Evolutionary conservation across 2,113 vertebrate genomes (phyloP).

Genomic region (Apteryx owenii): DNA sequence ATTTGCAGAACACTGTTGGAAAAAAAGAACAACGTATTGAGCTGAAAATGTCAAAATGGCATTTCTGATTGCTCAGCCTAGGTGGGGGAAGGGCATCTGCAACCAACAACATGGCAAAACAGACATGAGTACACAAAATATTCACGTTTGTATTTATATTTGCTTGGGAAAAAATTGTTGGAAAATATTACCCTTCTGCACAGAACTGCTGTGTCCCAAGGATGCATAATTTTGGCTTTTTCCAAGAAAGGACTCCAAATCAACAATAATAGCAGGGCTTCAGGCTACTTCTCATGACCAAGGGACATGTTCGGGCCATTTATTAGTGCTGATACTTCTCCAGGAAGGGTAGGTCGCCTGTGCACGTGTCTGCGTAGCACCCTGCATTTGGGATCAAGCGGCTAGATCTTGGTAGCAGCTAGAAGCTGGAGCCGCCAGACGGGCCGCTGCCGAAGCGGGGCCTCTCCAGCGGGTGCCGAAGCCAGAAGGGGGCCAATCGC

Average conservation of each 20-base stretch:
- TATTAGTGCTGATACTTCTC: neutral
- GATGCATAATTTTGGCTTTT: neutral
- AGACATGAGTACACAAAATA: neutral
- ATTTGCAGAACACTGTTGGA: rapidly evolving
- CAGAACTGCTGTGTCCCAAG: neutral
- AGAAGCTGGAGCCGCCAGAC: too few species aligned
- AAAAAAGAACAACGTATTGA: neutral
- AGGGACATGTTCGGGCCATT: neutral
- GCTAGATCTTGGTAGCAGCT: too few species aligned
- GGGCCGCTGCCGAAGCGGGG: neutral
- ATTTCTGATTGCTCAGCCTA: neutral
- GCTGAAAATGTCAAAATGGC: neutral
- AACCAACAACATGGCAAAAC: neutral
- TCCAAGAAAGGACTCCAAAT: neutral
- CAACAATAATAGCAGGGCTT: neutral
- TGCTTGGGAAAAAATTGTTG: neutral
- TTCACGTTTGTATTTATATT: neutral
- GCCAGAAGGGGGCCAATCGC: too few species aligned
- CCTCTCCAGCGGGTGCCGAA: conserved; percentile 9
- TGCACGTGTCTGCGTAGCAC: rapidly evolving
- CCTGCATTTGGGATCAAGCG: too few species aligned
- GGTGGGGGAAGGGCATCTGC: neutral
- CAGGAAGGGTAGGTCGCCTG: neutral
- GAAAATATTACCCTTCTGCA: conserved; percentile 33
- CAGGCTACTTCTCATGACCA: neutral